Percentiles rank a stretch among this genome's conserved stretches.
These are phyloP conservation scores for Brachycybe producta DNA, from an alignment of 2,888 invertebrate genomes.

Conservation along the genomic window DNA sequence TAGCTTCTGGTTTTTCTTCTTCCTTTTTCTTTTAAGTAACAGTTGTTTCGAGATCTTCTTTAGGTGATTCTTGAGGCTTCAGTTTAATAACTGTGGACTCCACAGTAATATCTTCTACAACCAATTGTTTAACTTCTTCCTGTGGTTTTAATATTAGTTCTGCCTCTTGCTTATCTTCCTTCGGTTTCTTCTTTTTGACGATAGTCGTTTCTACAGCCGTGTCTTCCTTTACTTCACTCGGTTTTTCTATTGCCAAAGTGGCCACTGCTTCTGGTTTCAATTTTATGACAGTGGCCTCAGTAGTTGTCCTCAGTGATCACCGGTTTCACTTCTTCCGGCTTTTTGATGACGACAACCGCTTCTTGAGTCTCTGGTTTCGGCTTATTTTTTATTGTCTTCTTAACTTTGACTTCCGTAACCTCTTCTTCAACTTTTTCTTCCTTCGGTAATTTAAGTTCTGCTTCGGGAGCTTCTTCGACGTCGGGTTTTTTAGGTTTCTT, in stretches of 20 bases:
- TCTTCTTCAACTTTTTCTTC: background rate
- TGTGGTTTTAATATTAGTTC: too few species aligned
- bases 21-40: background rate
- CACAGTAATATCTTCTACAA: too few species aligned
- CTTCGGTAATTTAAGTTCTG: too few species aligned
- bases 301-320: slow-evolving; percentile 12
- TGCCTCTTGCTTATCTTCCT: too few species aligned
- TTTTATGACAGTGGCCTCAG: background rate
- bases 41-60: background rate
- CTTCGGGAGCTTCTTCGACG: background rate
- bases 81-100: too few species aligned
- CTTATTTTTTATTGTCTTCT: slow-evolving; percentile 42
- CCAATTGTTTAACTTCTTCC: too few species aligned
- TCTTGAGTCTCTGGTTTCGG: slow-evolving; percentile 46
- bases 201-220: slow-evolving; percentile 31
- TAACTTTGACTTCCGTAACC: background rate
- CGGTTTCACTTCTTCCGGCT: slow-evolving; percentile 43
- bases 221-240: slow-evolving; percentile 34
- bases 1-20: background rate
- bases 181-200: slow-evolving; percentile 14
- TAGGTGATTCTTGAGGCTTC: too few species aligned
- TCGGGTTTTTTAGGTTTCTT: background rate
- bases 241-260: slow-evolving; percentile 33
- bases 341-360: slow-evolving; percentile 58
- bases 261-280: slow-evolving; percentile 1